Conservation (phyloP, 2,888 invertebrate species). For the Noctua janthe region DNA sequence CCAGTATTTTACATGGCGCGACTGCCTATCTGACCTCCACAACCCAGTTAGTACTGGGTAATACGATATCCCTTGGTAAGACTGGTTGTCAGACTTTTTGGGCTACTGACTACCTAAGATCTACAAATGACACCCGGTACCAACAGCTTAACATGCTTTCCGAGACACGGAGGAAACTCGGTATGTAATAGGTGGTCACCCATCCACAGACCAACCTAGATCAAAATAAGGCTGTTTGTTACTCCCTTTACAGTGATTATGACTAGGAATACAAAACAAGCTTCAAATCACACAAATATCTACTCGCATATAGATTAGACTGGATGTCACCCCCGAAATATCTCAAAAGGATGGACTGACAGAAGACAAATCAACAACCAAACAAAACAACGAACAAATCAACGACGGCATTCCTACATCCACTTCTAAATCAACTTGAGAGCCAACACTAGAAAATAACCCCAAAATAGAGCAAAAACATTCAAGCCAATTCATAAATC, state of each 20-base stretch:
- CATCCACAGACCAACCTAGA: too few relatives aligned
- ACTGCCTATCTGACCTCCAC: too few relatives aligned
- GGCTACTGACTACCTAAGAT: too few relatives aligned
- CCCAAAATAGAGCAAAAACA: slow-evolving; percentile 45
- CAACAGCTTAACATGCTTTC: too few relatives aligned
- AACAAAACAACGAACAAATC: slow-evolving; percentile 30
- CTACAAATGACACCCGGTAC: too few relatives aligned
- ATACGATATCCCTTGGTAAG: too few relatives aligned
- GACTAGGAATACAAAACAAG: neutral
- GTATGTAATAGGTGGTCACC: too few relatives aligned
- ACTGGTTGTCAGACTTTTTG: too few relatives aligned
- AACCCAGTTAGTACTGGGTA: too few relatives aligned
- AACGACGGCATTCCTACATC: slow-evolving; percentile 21
- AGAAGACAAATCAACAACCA: neutral
- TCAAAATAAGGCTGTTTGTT: neutral
- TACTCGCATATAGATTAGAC: neutral
- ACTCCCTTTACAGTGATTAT: neutral
- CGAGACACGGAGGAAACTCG: too few relatives aligned
- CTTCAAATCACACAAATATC: neutral
- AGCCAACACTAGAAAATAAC: slow-evolving; percentile 22
- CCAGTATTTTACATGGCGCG: too few relatives aligned
- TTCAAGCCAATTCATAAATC: slow-evolving; percentile 42
- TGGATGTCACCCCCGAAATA: neutral
- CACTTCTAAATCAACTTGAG: slow-evolving; percentile 27
- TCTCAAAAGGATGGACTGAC: neutral